These are phyloP conservation scores for Etheostoma cragini DNA, from an alignment of 2,113 vertebrate genomes.

Conservation along the genomic window DNA sequence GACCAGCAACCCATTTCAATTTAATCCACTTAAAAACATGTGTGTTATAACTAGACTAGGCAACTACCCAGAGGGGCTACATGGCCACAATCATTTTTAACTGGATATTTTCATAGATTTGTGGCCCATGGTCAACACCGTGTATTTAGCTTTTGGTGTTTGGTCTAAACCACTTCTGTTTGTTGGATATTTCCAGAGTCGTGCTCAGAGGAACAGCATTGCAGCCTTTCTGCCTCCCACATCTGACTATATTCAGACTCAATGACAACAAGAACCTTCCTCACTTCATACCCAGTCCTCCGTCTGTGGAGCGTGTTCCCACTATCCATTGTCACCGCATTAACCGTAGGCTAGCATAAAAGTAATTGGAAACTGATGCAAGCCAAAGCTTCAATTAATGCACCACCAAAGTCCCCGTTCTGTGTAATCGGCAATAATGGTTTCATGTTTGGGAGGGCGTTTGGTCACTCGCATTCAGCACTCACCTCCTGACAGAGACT, in stretches of 20 bases:
- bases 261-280: conserved; percentile 51
- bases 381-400: conserved; percentile 87
- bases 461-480: conserved; percentile 79
- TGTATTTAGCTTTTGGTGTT: conserved; percentile 35
- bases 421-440: conserved; percentile 86
- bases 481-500: conserved; percentile 83
- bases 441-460: conserved; percentile 83
- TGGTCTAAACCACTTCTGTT: conserved; percentile 38
- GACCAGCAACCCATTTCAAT: too few species aligned
- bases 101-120: not conserved
- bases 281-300: conserved; percentile 60
- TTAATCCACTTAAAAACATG: too few species aligned
- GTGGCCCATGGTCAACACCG: not conserved
- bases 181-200: conserved; percentile 40
- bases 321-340: conserved; percentile 78
- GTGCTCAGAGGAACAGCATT: conserved; percentile 41
- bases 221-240: conserved; percentile 54
- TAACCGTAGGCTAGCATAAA: conserved; percentile 88
- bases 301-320: conserved; percentile 67
- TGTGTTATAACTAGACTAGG: too few species aligned
- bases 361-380: conserved; percentile 87
- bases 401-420: conserved; percentile 80
- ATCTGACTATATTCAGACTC: conserved; percentile 57
- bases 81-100: not conserved
- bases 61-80: too few species aligned